Evolutionary conservation across 2,113 vertebrate genomes (phyloP).

Genomic region (Micromys minutus): DNA sequence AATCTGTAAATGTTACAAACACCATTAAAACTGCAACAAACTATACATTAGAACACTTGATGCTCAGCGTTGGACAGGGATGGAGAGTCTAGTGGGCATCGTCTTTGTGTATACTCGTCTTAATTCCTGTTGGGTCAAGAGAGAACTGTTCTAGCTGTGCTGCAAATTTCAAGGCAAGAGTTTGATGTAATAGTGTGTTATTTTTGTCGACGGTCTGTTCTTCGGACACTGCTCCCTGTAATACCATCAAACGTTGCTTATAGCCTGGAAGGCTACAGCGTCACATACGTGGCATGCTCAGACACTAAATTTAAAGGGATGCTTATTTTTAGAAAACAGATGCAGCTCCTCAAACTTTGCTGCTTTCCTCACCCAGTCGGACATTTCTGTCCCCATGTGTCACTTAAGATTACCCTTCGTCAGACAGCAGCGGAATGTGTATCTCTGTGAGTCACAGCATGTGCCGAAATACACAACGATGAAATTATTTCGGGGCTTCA

Average conservation of each 20-base stretch:
- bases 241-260: not conserved
- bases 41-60: not conserved
- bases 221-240: not conserved
- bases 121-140: not conserved
- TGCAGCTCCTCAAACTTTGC: not conserved
- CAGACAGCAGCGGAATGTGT: not conserved
- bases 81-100: not conserved
- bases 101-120: not conserved
- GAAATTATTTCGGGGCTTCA: not conserved
- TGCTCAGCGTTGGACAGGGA: not conserved
- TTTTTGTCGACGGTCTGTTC: constrained; percentile 42
- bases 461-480: not conserved
- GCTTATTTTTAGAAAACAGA: constrained; percentile 63
- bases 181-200: not conserved
- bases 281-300: not conserved
- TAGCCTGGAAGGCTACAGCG: not conserved
- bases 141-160: not conserved
- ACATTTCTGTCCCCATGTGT: not conserved
- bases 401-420: constrained; percentile 29
- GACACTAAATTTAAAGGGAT: constrained; percentile 7
- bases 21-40: constrained; percentile 3
- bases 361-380: constrained; percentile 8
- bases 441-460: not conserved
- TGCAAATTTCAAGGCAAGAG: constrained; percentile 26
- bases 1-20: not conserved